These are phyloP conservation scores for Eugnorisma glareosa DNA, from an alignment of 2,888 invertebrate species.

Conservation along the genomic window DNA sequence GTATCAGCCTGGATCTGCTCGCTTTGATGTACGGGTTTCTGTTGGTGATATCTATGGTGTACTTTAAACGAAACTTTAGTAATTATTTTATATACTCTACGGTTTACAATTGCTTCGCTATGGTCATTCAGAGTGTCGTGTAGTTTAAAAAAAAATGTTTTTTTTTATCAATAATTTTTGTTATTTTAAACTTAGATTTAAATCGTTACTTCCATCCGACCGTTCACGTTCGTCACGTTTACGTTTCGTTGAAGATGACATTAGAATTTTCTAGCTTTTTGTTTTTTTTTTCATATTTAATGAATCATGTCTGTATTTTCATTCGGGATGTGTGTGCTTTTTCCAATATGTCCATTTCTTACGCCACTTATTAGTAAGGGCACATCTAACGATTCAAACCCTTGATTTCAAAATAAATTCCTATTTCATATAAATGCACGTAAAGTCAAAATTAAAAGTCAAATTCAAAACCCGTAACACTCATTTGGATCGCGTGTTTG, in stretches of 20 bases:
- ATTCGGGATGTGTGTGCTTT: neutral
- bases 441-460: neutral
- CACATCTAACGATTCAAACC: neutral
- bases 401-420: neutral
- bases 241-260: neutral
- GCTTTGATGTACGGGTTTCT: conserved; percentile 25
- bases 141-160: neutral
- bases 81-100: neutral
- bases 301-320: neutral
- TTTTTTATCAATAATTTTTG: neutral
- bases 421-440: too few species aligned
- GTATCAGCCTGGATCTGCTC: neutral
- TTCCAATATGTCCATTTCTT: neutral
- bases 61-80: neutral
- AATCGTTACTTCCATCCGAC: neutral
- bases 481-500: conserved; percentile 13
- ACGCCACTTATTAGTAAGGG: neutral
- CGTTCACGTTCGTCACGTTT: neutral
- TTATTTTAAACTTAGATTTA: neutral
- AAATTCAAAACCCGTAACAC: neutral
- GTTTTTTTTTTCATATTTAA: neutral
- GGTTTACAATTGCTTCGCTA: neutral
- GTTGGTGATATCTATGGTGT: neutral
- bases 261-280: neutral
- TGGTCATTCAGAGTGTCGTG: neutral